Base-by-base conservation (phyloP, 2,888 invertebrate species). In the Taenaris catops region DNA sequence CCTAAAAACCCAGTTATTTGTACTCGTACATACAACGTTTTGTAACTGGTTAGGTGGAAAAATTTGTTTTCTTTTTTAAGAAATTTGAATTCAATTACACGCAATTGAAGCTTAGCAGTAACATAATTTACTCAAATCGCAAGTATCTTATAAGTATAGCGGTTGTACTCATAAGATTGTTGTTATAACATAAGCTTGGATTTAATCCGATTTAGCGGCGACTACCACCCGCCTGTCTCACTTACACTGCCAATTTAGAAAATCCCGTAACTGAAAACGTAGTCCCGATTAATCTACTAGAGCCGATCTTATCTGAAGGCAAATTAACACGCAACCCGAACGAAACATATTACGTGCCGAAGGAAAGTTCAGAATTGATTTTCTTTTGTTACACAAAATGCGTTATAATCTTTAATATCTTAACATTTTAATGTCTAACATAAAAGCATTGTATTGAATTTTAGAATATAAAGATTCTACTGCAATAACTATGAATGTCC, bases 241-340 rank as follows among this genome's bases (percentile, higher is more conserved):
- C 49, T 45, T 42, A 48, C 39, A 40, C 45, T 46, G 47, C 48
- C 49, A 43, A 48, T 49, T 54, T 47, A 40, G 51, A 48, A 45
- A 46, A 51, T 44, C 49, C 41, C 33, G 38, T 46, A 41, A 48
- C 41, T 48, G 46, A 48, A 49, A 50, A 50, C 46, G 43, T 37
- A 43, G 40, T 43, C 39, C 34, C 41, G 34, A 50, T 50, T 51
- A 49, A 49, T 51, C 51, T 44, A 47, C 41, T 49, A 41, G 45
- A 47, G 47, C 47, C 42, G 49, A 51, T 49, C 40, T 43, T 50
- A 45, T 47, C 45, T 46, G 41, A 25, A 25, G 43, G 44, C 21
- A 25, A 44, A 44, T 47, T 45, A 45, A 42, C 47, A 47, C 47
- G 47, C 45, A 45, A 42, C 42, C 38, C 45, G 26, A 45, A 47